Evolutionary conservation across 2,888 invertebrate genomes (phyloP).

Genomic region (Pecten maximus): DNA sequence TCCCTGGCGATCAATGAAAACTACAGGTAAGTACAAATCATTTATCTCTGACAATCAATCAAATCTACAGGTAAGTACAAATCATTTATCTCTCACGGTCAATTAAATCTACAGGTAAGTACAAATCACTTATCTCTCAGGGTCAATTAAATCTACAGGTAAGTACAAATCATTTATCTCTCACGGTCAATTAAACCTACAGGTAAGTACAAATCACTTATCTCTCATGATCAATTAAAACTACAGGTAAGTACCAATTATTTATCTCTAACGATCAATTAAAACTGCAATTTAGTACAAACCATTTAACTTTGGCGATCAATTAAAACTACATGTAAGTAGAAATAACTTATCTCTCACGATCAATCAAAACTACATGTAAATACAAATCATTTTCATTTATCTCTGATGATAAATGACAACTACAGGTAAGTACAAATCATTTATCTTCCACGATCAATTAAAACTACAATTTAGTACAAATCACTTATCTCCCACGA

Average conservation of each 20-base stretch:
- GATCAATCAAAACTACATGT: too few species aligned
- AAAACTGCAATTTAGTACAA: too few species aligned
- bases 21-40: slow-evolving; percentile 65
- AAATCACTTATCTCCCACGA: slow-evolving; percentile 60
- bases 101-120: slow-evolving; percentile 72
- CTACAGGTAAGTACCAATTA: too few species aligned
- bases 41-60: slow-evolving; percentile 65
- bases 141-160: slow-evolving; percentile 70
- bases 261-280: too few species aligned
- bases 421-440: slow-evolving; percentile 64
- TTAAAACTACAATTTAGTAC: slow-evolving; percentile 71
- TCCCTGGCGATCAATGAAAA: slow-evolving; percentile 70
- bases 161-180: slow-evolving; percentile 45
- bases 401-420: too few species aligned
- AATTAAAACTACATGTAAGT: too few species aligned
- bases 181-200: too few species aligned
- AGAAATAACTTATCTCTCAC: too few species aligned
- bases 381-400: too few species aligned
- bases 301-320: too few species aligned
- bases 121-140: slow-evolving; percentile 59
- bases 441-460: slow-evolving; percentile 61
- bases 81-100: slow-evolving; percentile 62
- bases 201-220: too few species aligned
- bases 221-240: too few species aligned
- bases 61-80: slow-evolving; percentile 70